These are phyloP conservation scores for Grantiella picta DNA, from an alignment of 2,113 vertebrate species.

Conservation along the genomic window DNA sequence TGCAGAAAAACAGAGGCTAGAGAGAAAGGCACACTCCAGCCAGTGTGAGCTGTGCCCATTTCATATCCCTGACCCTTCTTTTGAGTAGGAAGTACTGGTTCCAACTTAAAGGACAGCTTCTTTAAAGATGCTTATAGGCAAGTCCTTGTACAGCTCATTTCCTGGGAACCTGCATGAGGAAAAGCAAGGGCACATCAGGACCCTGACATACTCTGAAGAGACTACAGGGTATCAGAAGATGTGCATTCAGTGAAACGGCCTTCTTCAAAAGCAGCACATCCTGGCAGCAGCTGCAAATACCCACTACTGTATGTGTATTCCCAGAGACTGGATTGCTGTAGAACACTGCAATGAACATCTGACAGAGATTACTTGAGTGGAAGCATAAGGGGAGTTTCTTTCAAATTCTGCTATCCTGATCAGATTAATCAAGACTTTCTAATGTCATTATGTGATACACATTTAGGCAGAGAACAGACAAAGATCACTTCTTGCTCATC, in stretches of 20 bases:
- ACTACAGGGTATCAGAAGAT: neutral
- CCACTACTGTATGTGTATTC: accelerated
- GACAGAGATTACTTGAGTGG: accelerated
- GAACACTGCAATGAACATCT: neutral
- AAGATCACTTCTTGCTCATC: neutral
- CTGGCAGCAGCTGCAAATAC: neutral
- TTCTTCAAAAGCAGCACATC: neutral
- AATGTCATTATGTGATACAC: neutral
- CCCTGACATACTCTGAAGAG: neutral
- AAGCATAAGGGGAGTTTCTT: neutral
- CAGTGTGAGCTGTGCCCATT: neutral
- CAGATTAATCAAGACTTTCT: neutral
- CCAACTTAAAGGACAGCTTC: neutral
- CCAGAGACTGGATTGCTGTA: neutral
- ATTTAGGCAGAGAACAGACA: neutral
- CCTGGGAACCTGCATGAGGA: neutral
- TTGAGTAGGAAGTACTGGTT: neutral
- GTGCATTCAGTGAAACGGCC: neutral
- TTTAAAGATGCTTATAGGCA: neutral
- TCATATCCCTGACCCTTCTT: accelerated
- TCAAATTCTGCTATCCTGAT: neutral
- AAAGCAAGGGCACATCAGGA: neutral
- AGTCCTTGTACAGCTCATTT: neutral
- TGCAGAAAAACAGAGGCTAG: neutral
- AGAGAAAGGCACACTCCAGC: neutral